phyloP scores from a whole-genome alignment of 35 echinoderm and acorn worm species.

The Apostichopus parvimensis region DNA sequence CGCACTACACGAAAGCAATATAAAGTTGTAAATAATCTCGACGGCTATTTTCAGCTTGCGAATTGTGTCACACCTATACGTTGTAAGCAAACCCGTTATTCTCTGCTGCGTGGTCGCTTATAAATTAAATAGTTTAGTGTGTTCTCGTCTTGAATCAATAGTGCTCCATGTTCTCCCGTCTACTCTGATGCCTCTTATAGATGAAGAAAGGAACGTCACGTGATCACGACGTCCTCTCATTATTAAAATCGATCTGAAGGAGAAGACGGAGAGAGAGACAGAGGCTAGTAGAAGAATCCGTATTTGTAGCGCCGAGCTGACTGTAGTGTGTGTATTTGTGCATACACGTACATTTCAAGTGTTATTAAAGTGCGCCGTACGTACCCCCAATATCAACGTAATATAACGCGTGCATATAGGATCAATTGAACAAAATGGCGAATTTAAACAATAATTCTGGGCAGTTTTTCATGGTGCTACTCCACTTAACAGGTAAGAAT shows the following conservation, averaged over 20 bases:
- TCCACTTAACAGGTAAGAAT: slow-evolving; percentile 39
- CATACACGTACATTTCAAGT: not conserved
- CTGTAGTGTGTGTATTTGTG: not conserved
- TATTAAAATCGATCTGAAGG: slow-evolving; percentile 40
- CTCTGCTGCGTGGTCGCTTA: not conserved
- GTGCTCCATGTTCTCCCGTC: not conserved
- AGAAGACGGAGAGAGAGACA: not conserved
- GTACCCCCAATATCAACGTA: too few relatives aligned
- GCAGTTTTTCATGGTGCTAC: slow-evolving; percentile 3
- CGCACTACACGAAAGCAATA: too few relatives aligned
- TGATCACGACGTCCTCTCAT: slow-evolving; percentile 13
- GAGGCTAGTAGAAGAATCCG: not conserved
- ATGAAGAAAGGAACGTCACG: slow-evolving; percentile 14
- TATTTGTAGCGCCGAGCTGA: not conserved
- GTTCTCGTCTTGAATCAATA: slow-evolving; percentile 34
- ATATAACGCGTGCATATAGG: not conserved
- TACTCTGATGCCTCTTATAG: not conserved
- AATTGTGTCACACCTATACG: not conserved
- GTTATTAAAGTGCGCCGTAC: too few relatives aligned
- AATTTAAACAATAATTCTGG: not conserved
- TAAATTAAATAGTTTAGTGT: slow-evolving; percentile 28
- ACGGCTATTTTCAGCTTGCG: not conserved
- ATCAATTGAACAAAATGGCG: slow-evolving; percentile 17
- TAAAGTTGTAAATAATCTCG: not conserved
- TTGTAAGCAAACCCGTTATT: not conserved